Evolutionary conservation across 2,797 vertebrate genomes (phyloP).

Genomic region (Halcyon leucocephala): DNA sequence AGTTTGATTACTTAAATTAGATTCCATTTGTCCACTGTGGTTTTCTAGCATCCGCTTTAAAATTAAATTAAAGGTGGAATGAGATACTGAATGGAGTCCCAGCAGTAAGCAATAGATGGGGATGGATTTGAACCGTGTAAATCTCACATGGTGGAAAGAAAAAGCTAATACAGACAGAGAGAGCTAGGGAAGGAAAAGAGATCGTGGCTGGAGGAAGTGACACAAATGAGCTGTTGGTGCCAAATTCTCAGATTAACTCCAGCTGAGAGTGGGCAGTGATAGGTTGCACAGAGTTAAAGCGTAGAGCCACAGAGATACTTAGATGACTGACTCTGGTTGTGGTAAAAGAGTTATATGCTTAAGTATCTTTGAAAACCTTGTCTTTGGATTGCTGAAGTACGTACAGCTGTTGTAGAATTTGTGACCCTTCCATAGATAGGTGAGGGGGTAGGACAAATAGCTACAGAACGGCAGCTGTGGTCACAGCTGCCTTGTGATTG

Average conservation of each 20-base stretch:
- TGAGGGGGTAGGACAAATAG: background rate
- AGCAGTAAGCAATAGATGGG: background rate
- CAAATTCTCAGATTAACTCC: background rate
- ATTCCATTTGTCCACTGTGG: background rate
- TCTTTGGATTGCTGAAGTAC: background rate
- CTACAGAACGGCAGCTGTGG: background rate
- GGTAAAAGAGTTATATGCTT: background rate
- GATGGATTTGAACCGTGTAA: background rate
- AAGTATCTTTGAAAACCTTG: background rate
- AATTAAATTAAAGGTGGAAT: constrained; percentile 24
- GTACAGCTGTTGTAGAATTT: background rate
- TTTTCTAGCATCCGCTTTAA: background rate
- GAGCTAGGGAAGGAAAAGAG: background rate
- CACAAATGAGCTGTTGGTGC: background rate
- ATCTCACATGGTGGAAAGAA: background rate
- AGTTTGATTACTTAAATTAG: background rate
- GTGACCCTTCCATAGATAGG: background rate
- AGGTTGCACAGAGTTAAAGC: background rate
- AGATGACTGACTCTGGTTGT: background rate
- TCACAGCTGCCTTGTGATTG: background rate
- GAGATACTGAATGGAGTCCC: background rate
- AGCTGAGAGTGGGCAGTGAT: background rate
- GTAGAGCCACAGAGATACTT: background rate
- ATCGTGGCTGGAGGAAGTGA: background rate
- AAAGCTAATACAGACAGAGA: background rate